Percentiles rank a stretch among this genome's conserved stretches.
phyloP scores from a whole-genome alignment of 2,888 invertebrate genomes.

The Melanchra persicariae region DNA sequence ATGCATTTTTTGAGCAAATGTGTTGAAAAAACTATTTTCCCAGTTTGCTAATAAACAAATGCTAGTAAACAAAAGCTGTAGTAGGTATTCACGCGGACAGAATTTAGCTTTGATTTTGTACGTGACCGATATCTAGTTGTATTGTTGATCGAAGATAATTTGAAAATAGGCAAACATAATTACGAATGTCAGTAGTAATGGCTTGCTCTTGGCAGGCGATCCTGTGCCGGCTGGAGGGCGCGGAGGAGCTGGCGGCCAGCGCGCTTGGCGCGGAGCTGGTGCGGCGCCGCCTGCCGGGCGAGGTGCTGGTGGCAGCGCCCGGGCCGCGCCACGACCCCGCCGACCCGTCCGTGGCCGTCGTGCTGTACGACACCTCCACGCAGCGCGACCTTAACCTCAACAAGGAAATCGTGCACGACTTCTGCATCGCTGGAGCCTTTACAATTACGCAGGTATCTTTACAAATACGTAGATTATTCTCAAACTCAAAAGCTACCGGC shows the following conservation, averaged over 20 bases:
- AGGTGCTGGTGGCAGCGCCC: slow-evolving; percentile 90
- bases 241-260: slow-evolving; percentile 91
- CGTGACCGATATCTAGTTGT: too few species aligned
- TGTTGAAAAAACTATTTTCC: too few species aligned
- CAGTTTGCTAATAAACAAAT: too few species aligned
- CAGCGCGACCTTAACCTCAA: slow-evolving; percentile 92
- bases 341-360: slow-evolving; percentile 89
- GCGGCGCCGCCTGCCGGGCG: slow-evolving; percentile 85
- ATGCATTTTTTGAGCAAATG: too few species aligned
- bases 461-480: not conserved
- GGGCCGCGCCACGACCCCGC: slow-evolving; percentile 84
- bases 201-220: slow-evolving; percentile 89
- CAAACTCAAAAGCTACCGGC: too few species aligned
- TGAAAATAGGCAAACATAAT: too few species aligned
- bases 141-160: too few species aligned
- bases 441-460: slow-evolving; percentile 78
- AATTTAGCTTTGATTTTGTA: too few species aligned
- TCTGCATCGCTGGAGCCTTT: slow-evolving; percentile 84
- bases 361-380: slow-evolving; percentile 92
- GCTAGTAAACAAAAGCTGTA: too few species aligned
- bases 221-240: slow-evolving; percentile 92
- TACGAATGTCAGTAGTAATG: not conserved
- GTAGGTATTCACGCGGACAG: too few species aligned
- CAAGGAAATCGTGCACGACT: slow-evolving; percentile 89
- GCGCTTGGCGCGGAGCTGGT: slow-evolving; percentile 77